Evolutionary conservation across 1,140 invertebrate genomes (phyloP), one percentile per base, ranked within the genome.

Genomic region (Paramacrobiotus metropolitanus): DNA sequence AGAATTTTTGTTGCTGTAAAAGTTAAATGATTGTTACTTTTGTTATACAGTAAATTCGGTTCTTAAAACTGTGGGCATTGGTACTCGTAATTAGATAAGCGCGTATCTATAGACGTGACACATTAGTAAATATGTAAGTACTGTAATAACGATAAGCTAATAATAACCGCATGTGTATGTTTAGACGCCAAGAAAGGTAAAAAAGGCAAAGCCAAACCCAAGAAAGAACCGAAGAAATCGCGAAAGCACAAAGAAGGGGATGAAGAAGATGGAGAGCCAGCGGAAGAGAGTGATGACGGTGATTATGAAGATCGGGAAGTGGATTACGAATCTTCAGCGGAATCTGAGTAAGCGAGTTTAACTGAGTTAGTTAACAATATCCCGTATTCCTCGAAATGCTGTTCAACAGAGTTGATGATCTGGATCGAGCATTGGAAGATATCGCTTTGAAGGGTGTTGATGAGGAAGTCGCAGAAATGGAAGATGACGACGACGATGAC

Each of bases 221-320:
- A 59, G 45, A 34, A 63, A 31, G 63, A 64, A 63, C 31, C 61
- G 21, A 71, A 70, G 60, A 78, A 79, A 59, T 85, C 84, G 68
- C 86, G 86, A 70, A 86, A 87, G 68, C 82, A 82, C 61, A 79
- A 81, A 61, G 76, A 82, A 63, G 79, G 79, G 64, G 81, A 87
- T 0, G 83, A 92, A 67, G 82, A 69, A 62, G 70, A 74, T 66
- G 73, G 85, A 66, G 88, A 91, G 69, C 87, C 87, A 0, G 79
- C 86, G 60, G 90, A 96, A 73, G 91, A 96, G 72, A 93, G 88
- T 68, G 90, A 94, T 75, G 90, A 94, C 73, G 90, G 90, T 0
- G 90, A 95, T 72, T 87, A 86, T 69, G 91, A 96, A 76, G 89
- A 89, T 1, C 74, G 85, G 64, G 90, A 96, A 76, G 72, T 78